Conservation (phyloP, 2,797 vertebrate genomes). For the Lepilemur septentrionalis region DNA sequence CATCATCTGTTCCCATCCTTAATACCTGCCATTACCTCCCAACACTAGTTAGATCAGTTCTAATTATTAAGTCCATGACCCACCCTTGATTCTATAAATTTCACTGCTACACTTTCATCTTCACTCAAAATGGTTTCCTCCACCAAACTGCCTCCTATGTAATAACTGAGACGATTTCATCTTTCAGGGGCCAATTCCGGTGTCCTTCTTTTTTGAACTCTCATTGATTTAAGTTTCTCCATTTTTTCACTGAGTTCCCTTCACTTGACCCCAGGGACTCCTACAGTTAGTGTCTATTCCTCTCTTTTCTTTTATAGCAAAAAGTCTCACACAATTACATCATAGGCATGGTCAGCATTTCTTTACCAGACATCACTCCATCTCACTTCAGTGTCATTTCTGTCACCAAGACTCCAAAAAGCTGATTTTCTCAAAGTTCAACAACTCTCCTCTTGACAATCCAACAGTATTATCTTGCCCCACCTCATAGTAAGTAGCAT, state of each 20-base stretch:
- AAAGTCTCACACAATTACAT: neutral
- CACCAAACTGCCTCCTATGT: neutral
- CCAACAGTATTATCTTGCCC: neutral
- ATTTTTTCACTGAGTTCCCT: neutral
- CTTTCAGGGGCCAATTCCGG: neutral
- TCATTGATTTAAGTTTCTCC: slow-evolving; percentile 5
- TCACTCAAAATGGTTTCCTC: neutral
- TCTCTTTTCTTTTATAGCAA: neutral
- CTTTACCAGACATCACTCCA: neutral
- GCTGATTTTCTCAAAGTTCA: neutral
- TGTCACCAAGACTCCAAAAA: neutral
- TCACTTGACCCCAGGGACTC: neutral
- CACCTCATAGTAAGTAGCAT: neutral
- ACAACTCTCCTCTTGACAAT: neutral
- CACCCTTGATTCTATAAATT: neutral
- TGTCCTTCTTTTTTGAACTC: slow-evolving; percentile 4
- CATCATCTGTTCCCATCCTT: neutral
- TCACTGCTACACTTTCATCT: neutral
- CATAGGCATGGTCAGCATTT: neutral
- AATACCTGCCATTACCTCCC: neutral
- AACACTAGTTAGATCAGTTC: neutral
- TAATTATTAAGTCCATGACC: neutral
- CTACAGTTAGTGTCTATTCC: neutral
- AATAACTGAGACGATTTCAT: neutral
- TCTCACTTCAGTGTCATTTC: neutral